Percentiles rank a stretch among this genome's conserved stretches.
phyloP scores from a whole-genome alignment of 2,113 vertebrate species.

The Oreochromis niloticus region DNA sequence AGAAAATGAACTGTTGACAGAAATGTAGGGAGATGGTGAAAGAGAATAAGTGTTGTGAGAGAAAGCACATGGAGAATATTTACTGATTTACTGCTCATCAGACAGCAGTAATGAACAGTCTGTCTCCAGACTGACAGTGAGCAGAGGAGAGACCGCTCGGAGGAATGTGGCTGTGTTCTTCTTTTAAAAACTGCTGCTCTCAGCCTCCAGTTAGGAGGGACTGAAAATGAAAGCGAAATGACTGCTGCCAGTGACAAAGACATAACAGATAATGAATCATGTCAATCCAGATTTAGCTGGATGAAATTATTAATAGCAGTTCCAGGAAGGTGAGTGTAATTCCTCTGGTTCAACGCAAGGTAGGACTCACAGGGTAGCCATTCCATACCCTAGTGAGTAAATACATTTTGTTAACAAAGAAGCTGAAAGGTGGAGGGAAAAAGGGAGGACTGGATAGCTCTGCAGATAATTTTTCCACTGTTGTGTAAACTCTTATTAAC shows the following conservation, averaged over 20 bases:
- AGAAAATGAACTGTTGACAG: not conserved
- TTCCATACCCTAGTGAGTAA: slow-evolving; percentile 43
- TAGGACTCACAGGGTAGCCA: not conserved
- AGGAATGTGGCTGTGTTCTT: slow-evolving; percentile 26
- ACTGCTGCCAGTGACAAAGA: slow-evolving; percentile 46
- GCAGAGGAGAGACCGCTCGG: not conserved
- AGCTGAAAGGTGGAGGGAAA: not conserved
- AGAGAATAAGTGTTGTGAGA: not conserved
- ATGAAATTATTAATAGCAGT: slow-evolving; percentile 46
- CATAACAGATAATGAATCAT: slow-evolving; percentile 43
- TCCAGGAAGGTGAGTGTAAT: slow-evolving; percentile 29
- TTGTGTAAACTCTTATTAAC: slow-evolving; percentile 43
- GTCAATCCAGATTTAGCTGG: slow-evolving; percentile 46
- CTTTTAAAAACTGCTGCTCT: slow-evolving; percentile 17
- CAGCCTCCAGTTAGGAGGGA: slow-evolving; percentile 21
- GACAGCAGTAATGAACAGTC: slow-evolving; percentile 18
- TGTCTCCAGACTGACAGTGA: slow-evolving; percentile 14
- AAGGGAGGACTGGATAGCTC: not conserved
- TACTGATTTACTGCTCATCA: slow-evolving; percentile 35
- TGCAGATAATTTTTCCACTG: not conserved
- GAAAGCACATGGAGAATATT: not conserved
- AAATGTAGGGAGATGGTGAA: not conserved
- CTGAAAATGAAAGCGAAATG: slow-evolving; percentile 53
- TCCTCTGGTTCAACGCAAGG: not conserved
- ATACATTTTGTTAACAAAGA: slow-evolving; percentile 11